These are phyloP conservation scores for Acholoe squamosa DNA, from an alignment of 2,888 invertebrate species.

Conservation along the genomic window DNA sequence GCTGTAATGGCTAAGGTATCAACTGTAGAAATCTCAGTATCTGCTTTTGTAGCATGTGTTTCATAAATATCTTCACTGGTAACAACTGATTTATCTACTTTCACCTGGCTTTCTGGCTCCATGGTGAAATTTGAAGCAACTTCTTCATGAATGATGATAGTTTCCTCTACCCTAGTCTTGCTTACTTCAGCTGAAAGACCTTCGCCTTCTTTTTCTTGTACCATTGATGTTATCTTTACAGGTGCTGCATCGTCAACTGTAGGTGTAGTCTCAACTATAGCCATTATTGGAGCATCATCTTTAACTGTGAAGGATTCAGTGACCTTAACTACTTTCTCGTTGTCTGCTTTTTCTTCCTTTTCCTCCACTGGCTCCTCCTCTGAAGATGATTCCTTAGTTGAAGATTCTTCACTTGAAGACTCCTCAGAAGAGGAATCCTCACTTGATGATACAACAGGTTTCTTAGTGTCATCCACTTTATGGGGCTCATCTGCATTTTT, in stretches of 20 bases:
- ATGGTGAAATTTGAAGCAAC: too few relatives aligned
- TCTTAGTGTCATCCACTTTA: too few relatives aligned
- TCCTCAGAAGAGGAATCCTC: neutral
- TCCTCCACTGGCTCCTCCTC: too few relatives aligned
- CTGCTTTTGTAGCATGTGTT: neutral
- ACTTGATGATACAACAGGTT: neutral
- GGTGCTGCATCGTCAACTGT: too few relatives aligned
- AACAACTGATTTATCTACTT: too few relatives aligned
- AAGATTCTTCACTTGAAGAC: conserved; percentile 18
- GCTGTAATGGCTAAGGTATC: neutral
- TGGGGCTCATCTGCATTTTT: too few relatives aligned
- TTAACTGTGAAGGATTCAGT: neutral
- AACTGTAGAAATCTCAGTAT: neutral
- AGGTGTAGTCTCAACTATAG: neutral
- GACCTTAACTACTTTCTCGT: too few relatives aligned
- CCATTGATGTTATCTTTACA: neutral
- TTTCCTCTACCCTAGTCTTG: neutral
- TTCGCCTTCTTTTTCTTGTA: neutral
- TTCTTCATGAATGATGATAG: too few relatives aligned
- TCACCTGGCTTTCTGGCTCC: neutral
- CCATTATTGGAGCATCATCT: neutral
- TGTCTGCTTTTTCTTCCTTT: too few relatives aligned
- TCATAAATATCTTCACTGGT: too few relatives aligned
- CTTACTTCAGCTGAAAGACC: neutral
- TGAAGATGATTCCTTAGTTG: neutral